A percentile compares a stretch with the other conserved stretches of the same genome.
phyloP scores from a whole-genome alignment of 2,797 vertebrate species.

The Ctenopoma kingsleyae region DNA sequence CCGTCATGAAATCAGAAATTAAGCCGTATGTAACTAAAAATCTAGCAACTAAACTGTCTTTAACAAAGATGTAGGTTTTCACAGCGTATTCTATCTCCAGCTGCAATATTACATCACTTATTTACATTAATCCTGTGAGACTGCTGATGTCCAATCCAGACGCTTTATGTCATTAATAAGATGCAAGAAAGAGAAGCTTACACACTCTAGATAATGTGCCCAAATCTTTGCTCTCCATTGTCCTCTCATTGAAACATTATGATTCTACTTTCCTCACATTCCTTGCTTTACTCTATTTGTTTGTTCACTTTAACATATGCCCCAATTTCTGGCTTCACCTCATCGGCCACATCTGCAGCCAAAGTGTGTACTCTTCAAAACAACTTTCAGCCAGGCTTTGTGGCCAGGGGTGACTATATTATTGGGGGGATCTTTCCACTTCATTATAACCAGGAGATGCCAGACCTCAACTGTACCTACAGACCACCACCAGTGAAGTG shows the following conservation, averaged over 20 bases:
- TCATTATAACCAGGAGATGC: slow-evolving; percentile 85
- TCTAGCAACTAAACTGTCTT: not conserved
- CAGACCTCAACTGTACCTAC: slow-evolving; percentile 77
- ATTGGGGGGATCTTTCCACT: slow-evolving; percentile 85
- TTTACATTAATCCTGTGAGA: slow-evolving; percentile 7
- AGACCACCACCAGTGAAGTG: slow-evolving; percentile 77
- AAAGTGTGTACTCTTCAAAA: slow-evolving; percentile 70
- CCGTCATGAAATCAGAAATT: too few relatives aligned
- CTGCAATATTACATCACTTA: not conserved
- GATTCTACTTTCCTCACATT: slow-evolving; percentile 49
- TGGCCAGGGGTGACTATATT: slow-evolving; percentile 73
- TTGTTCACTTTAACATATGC: slow-evolving; percentile 12
- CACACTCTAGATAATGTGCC: slow-evolving; percentile 54
- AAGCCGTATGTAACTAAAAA: too few relatives aligned
- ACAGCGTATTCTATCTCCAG: not conserved
- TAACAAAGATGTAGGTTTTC: not conserved
- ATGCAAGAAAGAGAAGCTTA: slow-evolving; percentile 20
- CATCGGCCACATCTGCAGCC: slow-evolving; percentile 16
- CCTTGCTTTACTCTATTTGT: slow-evolving; percentile 43
- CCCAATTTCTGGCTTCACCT: slow-evolving; percentile 1
- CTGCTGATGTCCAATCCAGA: slow-evolving; percentile 41
- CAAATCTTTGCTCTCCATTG: not conserved
- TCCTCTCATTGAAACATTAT: slow-evolving; percentile 57
- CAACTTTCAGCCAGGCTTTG: slow-evolving; percentile 76
- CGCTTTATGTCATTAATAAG: slow-evolving; percentile 24